Conservation (phyloP, 64 coral and sea anemone species). For the Cladopsammia gracilis region DNA sequence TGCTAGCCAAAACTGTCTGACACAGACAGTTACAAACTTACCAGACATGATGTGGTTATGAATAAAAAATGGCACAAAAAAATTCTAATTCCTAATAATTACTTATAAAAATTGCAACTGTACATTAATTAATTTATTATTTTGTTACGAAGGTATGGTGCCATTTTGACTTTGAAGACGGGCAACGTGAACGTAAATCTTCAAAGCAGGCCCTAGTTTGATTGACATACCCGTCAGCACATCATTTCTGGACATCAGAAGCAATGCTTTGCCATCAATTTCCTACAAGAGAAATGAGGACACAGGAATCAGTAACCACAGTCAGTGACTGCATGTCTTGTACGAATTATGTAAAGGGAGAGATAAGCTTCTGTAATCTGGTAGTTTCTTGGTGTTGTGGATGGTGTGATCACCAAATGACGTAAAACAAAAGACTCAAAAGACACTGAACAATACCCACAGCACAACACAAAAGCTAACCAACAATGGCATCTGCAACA, state of each 20-base stretch:
- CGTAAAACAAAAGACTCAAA: too few species aligned
- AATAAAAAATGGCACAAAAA: neutral
- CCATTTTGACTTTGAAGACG: conserved; percentile 75
- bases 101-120: conserved; percentile 25
- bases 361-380: too few species aligned
- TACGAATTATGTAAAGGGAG: too few species aligned
- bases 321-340: too few species aligned
- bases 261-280: conserved; percentile 90
- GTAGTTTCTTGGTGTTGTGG: too few species aligned
- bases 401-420: too few species aligned
- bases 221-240: conserved; percentile 90
- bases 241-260: conserved; percentile 94
- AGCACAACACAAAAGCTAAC: too few species aligned
- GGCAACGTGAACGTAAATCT: conserved; percentile 91
- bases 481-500: too few species aligned
- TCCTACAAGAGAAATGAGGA: conserved; percentile 58
- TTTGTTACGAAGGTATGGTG: conserved; percentile 37
- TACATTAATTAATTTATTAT: neutral
- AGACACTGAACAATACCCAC: too few species aligned
- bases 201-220: conserved; percentile 90
- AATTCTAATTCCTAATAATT: conserved; percentile 6
- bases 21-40: neutral
- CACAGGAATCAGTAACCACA: too few species aligned
- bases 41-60: neutral
- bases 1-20: too few species aligned